A percentile compares a stretch with the other conserved stretches of the same genome.
Conservation (phyloP, 2,797 vertebrate genomes). For the Darevskia mixta region DNA sequence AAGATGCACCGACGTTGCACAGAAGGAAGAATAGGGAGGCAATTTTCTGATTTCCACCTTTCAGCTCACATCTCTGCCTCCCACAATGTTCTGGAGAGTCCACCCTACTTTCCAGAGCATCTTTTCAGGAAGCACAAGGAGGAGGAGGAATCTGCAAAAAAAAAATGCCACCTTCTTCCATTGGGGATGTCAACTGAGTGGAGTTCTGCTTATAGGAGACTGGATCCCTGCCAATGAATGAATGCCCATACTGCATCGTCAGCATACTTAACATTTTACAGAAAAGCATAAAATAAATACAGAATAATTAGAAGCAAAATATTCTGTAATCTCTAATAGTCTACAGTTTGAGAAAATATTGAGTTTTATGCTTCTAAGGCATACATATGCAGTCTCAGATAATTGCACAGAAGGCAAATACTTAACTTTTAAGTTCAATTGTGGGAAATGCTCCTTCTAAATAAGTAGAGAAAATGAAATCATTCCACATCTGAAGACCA, state of each 20-base stretch:
- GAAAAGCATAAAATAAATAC: neutral
- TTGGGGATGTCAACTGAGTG: too few species aligned
- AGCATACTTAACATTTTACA: neutral
- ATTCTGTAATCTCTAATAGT: neutral
- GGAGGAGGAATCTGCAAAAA: too few species aligned
- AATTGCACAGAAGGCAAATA: conserved; percentile 26
- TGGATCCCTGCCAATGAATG: too few species aligned
- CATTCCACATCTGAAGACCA: conserved; percentile 32
- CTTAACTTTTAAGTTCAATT: conserved; percentile 17
- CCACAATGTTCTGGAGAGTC: too few species aligned
- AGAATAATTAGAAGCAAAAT: neutral
- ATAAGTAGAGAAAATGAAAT: conserved; percentile 34
- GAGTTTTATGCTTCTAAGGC: neutral
- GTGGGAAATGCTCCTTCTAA: conserved; percentile 23
- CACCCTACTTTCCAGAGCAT: too few species aligned
- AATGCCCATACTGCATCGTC: neutral
- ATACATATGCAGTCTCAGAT: conserved; percentile 19
- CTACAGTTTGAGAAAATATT: conserved; percentile 1
- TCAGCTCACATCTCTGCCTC: too few species aligned
- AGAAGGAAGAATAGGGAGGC: too few species aligned
- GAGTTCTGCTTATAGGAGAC: too few species aligned
- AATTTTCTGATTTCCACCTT: too few species aligned
- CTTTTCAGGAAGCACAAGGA: too few species aligned
- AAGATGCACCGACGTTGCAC: too few species aligned
- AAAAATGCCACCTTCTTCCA: too few species aligned